phyloP scores from a whole-genome alignment of 2,888 invertebrate genomes.

The Neria commutata region DNA sequence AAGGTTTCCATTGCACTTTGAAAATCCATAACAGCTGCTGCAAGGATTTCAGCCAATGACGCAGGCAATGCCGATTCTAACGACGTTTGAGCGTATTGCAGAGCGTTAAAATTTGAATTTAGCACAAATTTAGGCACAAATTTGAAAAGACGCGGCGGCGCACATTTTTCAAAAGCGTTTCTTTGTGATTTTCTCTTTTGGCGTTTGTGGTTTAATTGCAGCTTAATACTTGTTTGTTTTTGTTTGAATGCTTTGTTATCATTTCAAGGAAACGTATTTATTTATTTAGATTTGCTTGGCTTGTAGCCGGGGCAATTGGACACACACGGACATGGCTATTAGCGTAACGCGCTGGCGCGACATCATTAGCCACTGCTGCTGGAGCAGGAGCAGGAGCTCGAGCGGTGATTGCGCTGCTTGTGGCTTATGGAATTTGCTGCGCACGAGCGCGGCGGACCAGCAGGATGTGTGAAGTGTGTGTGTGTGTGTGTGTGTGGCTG shows the following conservation, averaged over 20 bases:
- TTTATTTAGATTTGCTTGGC: no score
- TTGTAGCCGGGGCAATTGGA: background rate
- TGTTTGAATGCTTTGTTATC: no score
- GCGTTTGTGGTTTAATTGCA: background rate
- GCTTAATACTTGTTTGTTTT: background rate
- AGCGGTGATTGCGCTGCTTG: background rate
- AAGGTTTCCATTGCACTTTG: conserved; percentile 98
- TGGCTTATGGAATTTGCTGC: background rate
- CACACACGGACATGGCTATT: conserved; percentile 13
- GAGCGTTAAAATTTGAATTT: background rate
- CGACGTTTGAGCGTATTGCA: background rate
- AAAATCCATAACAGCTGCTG: conserved; percentile 78
- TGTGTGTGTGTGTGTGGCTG: background rate
- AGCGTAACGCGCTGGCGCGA: conserved; percentile 25
- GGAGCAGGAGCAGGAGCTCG: conserved; percentile 6
- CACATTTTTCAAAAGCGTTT: background rate
- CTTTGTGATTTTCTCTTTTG: no score
- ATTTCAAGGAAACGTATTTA: background rate
- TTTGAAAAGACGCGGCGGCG: background rate
- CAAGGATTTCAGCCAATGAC: background rate
- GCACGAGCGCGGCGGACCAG: background rate
- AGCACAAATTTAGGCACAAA: background rate
- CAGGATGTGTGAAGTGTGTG: background rate
- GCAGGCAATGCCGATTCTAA: no score
- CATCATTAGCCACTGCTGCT: conserved; percentile 29